Evolutionary conservation across 2,113 vertebrate species (phyloP).

Genomic region (Ictalurus furcatus): DNA sequence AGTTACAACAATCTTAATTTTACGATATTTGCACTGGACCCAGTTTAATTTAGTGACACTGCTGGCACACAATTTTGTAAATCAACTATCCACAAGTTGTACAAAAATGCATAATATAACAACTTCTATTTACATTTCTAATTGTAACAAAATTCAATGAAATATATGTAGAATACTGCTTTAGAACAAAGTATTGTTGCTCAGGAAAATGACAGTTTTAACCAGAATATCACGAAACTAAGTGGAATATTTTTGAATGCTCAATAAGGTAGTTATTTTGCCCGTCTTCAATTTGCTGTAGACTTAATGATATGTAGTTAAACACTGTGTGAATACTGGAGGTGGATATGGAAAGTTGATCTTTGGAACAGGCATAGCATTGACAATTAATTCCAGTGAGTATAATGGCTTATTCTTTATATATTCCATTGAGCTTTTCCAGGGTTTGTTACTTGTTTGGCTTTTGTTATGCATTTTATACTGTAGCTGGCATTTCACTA

Average conservation of each 20-base stretch:
- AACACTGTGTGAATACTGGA: conserved; percentile 53
- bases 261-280: background rate
- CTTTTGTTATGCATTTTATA: background rate
- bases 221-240: background rate
- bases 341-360: conserved; percentile 30
- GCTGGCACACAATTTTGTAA: background rate
- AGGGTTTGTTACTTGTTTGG: background rate
- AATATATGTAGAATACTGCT: background rate
- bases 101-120: background rate
- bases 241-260: background rate
- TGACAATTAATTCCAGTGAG: conserved; percentile 44
- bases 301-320: conserved; percentile 27
- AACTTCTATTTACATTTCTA: background rate
- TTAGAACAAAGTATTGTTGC: background rate
- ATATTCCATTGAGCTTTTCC: background rate
- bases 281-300: background rate
- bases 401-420: background rate
- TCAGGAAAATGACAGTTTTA: background rate
- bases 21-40: background rate
- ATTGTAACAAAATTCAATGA: background rate
- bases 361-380: conserved; percentile 37
- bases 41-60: background rate
- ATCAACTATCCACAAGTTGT: background rate
- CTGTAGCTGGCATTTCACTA: background rate
- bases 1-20: background rate